These are phyloP conservation scores for Caenorhabditis sp. DNA, from an alignment of 2,888 invertebrate genomes.

Conservation along the genomic window DNA sequence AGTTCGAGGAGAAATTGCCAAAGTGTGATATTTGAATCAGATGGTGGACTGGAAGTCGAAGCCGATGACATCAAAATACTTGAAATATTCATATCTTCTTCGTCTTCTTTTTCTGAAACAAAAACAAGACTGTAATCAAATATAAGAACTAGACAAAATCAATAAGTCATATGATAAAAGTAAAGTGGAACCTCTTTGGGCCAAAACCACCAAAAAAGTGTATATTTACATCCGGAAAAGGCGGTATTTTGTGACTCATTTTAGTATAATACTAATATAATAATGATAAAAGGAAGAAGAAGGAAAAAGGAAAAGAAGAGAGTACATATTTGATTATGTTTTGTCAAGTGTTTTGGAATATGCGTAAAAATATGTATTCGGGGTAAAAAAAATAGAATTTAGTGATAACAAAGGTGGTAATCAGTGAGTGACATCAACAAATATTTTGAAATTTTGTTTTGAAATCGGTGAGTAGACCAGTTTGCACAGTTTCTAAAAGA, in stretches of 20 bases:
- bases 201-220: not conserved
- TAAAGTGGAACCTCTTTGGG: not conserved
- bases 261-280: not conserved
- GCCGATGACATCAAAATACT: not conserved
- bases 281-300: not conserved
- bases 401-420: too few species aligned
- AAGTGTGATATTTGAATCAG: constrained; percentile 74
- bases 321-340: not conserved
- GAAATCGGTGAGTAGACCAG: too few species aligned
- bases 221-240: not conserved
- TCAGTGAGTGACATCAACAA: too few species aligned
- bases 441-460: too few species aligned
- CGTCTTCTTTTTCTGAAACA: not conserved
- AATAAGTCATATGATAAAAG: not conserved
- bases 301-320: not conserved
- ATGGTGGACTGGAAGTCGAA: not conserved
- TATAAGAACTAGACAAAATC: too few species aligned
- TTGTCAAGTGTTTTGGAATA: not conserved
- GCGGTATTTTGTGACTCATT: not conserved
- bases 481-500: too few species aligned
- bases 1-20: constrained; percentile 78
- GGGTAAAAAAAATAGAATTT: too few species aligned
- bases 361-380: too few species aligned
- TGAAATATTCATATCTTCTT: not conserved
- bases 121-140: not conserved